Base-by-base conservation (phyloP, 2,113 vertebrate genomes). In the Chiloscyllium plagiosum region DNA sequence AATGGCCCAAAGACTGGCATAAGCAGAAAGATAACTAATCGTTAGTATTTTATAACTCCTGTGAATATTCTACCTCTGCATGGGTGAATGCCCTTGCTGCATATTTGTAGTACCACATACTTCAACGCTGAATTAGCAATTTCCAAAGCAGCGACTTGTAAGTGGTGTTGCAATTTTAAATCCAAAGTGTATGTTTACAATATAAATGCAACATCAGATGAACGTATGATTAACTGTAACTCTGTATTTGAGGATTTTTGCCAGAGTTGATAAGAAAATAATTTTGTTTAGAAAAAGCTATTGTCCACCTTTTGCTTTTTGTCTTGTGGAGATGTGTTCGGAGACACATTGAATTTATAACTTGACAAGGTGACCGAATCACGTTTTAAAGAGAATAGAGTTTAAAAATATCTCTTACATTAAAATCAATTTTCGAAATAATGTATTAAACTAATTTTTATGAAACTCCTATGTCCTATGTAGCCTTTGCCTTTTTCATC, bases 401-500 rank as follows among this genome's bases (percentile, higher is more conserved):
- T 92, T 47, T 61, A 56, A n/a, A 24, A 33, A 92, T 61, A 66
- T 61, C n/a, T 56, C 17, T 1, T 92, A 61, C 1, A 22, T 93
- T 26, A 26, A n/a, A n/a, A n/a, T n/a, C n/a, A n/a, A n/a, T n/a
- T n/a, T n/a, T n/a, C n/a, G n/a, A n/a, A n/a, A n/a, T n/a, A n/a
- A n/a, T n/a, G n/a, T n/a, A n/a, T 65, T 69, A 2, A 68, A 47
- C 65, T 96, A 56, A 87, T n/a, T 95, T 96, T 96, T 20, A 65
- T 66, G 3, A 86, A 89, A 0, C 0, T 66, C n/a, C 0, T 61
- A 42, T 1, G 10, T 50, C 22, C 29, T 20, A 13, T 47, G 0
- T 96, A 99, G 99, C 98, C 99, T 90, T 97, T 99, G 29, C 99
- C 98, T 1, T 99, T 99, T 95, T 98, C 98, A 5, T 99, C 98